Conservation (phyloP, 1,140 invertebrate species). For the Macrobrachium nipponense region DNA sequence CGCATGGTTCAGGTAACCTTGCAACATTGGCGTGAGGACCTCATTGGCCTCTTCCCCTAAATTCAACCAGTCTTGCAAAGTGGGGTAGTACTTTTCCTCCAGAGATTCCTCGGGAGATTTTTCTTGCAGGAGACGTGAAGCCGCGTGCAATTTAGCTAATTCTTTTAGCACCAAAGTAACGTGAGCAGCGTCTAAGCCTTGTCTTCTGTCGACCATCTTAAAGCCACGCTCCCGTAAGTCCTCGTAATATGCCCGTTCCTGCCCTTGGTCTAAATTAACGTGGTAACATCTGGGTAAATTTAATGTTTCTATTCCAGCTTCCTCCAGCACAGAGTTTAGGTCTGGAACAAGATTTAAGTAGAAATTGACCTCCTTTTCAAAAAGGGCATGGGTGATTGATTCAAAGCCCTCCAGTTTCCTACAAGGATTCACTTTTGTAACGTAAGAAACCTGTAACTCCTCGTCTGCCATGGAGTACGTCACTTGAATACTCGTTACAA, state of each 20-base stretch:
- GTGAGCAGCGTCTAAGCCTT: slow-evolving; percentile 28
- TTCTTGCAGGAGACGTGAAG: slow-evolving; percentile 25
- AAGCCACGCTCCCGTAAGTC: slow-evolving; percentile 19
- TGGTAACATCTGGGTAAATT: slow-evolving; percentile 1
- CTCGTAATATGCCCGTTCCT: not conserved
- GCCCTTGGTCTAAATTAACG: not conserved
- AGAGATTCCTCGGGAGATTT: not conserved
- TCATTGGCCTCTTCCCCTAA: not conserved
- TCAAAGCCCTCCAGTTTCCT: not conserved
- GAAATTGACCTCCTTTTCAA: slow-evolving; percentile 24
- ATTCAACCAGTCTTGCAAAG: not conserved
- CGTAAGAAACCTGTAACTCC: slow-evolving; percentile 6
- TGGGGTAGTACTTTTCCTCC: not conserved
- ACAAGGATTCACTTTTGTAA: slow-evolving; percentile 15
- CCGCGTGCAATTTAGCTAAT: slow-evolving; percentile 30
- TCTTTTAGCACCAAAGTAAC: slow-evolving; percentile 14
- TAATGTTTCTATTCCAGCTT: not conserved
- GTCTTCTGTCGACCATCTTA: slow-evolving; percentile 6
- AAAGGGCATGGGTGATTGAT: not conserved
- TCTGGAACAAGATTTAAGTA: not conserved
- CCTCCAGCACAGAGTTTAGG: not conserved
- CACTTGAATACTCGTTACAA: slow-evolving; percentile 2
- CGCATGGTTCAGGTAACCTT: not conserved
- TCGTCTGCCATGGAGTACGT: not conserved
- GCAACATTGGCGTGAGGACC: not conserved